Base-by-base conservation (phyloP, 2,888 invertebrate genomes). In the Exephanes ischioxanthus region DNA sequence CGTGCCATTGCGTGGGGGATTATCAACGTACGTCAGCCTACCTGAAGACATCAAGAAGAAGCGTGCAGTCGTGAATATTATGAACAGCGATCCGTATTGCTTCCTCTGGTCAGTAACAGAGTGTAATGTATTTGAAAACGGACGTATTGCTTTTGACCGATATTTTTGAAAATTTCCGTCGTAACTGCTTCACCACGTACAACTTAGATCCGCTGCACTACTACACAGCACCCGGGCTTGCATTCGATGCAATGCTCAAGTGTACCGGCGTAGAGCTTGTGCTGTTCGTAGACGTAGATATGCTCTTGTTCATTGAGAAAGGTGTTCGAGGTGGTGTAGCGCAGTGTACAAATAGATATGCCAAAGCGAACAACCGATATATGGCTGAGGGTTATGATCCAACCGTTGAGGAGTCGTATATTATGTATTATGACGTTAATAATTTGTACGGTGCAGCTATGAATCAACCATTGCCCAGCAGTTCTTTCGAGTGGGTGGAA, bases 361-460 rank as follows among this genome's bases (percentile, higher is more conserved):
- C 63, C 37, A 26, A 33, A 58, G 80, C 78, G 2, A 87, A 85
- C 45, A 81, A 87, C 68, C 58, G 41, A 22, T 87, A 81, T n/a
- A 83, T 84, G 80, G 63, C 45, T 0, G 33, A n/a, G 26, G 37
- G 79, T n/a, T 78, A 58, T 58, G 37, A 82, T n/a, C n/a, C 22
- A 6, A 33, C 55, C 0, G 30, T 89, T 86, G 76, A 67, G 1
- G 55, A 73, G 4, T 90, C 88, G 7, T 93, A 89, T 82, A 63
- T 94, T 19, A 86, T 89, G 53, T 93, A 92, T 79, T 86, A 91
- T 3, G 93, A 93, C 88, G 90, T 89, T 0, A 93, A 94, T 80
- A 93, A 93, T 85, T 83, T 92, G 11, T 94, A 93, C 87, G 92
- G 92, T 9, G 90, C 89, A 87, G 92, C 92, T 2, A 92, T 94